Evolutionary conservation across 1,140 invertebrate species (phyloP).

Genomic region (Zaprionus ornatus): DNA sequence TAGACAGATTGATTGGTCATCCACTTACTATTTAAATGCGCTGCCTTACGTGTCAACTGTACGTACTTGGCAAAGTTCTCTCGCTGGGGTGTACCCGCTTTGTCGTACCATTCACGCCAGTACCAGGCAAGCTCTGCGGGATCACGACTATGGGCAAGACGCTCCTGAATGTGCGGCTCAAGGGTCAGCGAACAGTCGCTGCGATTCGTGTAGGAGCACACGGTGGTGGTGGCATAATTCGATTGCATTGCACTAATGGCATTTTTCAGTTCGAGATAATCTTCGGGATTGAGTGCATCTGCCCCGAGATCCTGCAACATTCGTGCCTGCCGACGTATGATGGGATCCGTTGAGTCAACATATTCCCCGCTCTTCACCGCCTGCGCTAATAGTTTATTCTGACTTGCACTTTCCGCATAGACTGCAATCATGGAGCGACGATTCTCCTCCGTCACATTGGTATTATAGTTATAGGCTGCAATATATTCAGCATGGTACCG

Average conservation of each 20-base stretch:
- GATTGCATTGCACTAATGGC: constrained; percentile 90
- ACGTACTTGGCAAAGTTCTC: constrained; percentile 89
- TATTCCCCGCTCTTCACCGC: constrained; percentile 48
- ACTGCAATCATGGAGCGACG: constrained; percentile 64
- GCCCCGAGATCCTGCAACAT: constrained; percentile 61
- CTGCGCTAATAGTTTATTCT: constrained; percentile 61
- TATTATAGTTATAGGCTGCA: constrained; percentile 65
- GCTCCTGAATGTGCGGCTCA: constrained; percentile 91
- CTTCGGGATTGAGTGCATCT: constrained; percentile 52
- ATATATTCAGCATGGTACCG: constrained; percentile 59
- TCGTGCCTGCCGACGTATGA: constrained; percentile 66
- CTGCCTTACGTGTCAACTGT: constrained; percentile 90
- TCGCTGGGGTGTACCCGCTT: constrained; percentile 89
- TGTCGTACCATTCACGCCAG: constrained; percentile 92
- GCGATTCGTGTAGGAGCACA: constrained; percentile 89
- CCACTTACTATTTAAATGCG: constrained; percentile 90
- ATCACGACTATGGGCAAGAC: constrained; percentile 88
- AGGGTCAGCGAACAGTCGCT: constrained; percentile 90
- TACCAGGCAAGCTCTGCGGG: constrained; percentile 89
- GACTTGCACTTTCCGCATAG: constrained; percentile 58
- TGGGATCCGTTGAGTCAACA: constrained; percentile 45
- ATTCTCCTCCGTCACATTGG: constrained; percentile 75
- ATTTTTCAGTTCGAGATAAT: constrained; percentile 85
- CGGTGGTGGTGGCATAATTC: constrained; percentile 91
- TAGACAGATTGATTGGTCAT: not conserved